These are phyloP conservation scores for Romanogobio albipinnatus DNA, from an alignment of 2,113 vertebrate species.

Conservation along the genomic window DNA sequence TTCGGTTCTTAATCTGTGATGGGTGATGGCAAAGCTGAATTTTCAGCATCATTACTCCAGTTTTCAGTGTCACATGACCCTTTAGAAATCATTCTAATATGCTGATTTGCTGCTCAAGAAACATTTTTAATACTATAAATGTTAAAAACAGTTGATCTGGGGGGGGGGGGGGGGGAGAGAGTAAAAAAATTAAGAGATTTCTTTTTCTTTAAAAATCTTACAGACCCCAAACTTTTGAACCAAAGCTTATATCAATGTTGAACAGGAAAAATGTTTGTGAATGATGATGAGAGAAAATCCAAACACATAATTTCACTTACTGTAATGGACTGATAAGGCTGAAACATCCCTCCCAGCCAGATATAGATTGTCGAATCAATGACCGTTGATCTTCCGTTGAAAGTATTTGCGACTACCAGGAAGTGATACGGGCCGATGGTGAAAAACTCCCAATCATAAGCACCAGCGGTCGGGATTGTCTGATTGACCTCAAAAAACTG, in stretches of 20 bases:
- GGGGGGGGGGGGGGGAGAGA: too few relatives aligned
- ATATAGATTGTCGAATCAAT: constrained; percentile 88
- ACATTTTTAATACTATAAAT: too few relatives aligned
- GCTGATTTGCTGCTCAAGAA: too few relatives aligned
- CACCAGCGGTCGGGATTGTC: constrained; percentile 85
- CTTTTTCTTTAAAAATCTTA: neutral
- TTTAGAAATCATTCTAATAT: too few relatives aligned
- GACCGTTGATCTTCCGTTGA: constrained; percentile 84
- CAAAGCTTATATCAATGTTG: too few relatives aligned
- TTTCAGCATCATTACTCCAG: too few relatives aligned
- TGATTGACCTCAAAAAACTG: constrained; percentile 89
- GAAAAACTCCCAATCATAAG: constrained; percentile 97
- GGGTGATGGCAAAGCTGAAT: too few relatives aligned
- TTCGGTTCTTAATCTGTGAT: too few relatives aligned
- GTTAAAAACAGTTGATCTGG: too few relatives aligned
- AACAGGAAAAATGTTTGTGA: neutral
- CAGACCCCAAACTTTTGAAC: neutral
- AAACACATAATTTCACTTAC: constrained; percentile 70
- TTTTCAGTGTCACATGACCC: too few relatives aligned
- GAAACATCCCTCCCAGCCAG: constrained; percentile 84
- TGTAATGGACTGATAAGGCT: constrained; percentile 87
- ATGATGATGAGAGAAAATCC: neutral
- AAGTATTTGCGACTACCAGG: constrained; percentile 80
- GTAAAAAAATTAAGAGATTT: too few relatives aligned
- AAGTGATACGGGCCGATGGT: constrained; percentile 71